These are phyloP conservation scores for Morone saxatilis DNA, from an alignment of 2,113 vertebrate genomes.

Conservation along the genomic window DNA sequence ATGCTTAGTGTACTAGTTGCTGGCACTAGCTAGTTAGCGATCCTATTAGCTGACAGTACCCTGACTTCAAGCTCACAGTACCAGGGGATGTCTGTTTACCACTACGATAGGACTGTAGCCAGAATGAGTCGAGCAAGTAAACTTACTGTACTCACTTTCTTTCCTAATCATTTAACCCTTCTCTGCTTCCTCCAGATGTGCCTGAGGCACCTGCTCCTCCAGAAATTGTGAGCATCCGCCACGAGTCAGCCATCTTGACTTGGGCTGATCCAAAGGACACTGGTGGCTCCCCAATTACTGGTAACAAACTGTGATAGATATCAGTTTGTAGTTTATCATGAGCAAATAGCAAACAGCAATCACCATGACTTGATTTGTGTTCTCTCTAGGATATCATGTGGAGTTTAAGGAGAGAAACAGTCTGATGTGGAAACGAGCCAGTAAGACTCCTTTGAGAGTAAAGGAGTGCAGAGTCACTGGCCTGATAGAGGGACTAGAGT, in stretches of 20 bases:
- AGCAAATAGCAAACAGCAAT: background rate
- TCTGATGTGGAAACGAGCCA: slow-evolving; percentile 96
- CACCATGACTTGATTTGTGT: background rate
- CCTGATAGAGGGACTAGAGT: slow-evolving; percentile 96
- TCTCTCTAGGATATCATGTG: slow-evolving; percentile 91
- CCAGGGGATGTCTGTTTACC: too few species aligned
- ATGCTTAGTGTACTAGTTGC: too few species aligned
- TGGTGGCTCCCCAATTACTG: slow-evolving; percentile 97
- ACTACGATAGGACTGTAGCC: too few species aligned
- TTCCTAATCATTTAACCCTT: background rate
- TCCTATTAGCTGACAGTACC: too few species aligned
- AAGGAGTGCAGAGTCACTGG: slow-evolving; percentile 96
- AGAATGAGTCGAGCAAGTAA: too few species aligned
- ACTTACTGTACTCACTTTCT: too few species aligned
- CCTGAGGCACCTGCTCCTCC: slow-evolving; percentile 96
- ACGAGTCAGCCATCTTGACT: slow-evolving; percentile 92
- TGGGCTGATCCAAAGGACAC: slow-evolving; percentile 95
- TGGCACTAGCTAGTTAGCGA: too few species aligned
- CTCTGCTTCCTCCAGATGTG: slow-evolving; percentile 87
- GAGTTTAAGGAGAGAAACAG: slow-evolving; percentile 98
- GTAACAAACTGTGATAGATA: slow-evolving; percentile 76
- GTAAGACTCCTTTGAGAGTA: slow-evolving; percentile 92
- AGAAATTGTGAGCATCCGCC: slow-evolving; percentile 89
- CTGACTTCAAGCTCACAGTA: too few species aligned
- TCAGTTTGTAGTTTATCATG: background rate